Conservation (phyloP, 2,888 invertebrate species). For the Patella caerulea region DNA sequence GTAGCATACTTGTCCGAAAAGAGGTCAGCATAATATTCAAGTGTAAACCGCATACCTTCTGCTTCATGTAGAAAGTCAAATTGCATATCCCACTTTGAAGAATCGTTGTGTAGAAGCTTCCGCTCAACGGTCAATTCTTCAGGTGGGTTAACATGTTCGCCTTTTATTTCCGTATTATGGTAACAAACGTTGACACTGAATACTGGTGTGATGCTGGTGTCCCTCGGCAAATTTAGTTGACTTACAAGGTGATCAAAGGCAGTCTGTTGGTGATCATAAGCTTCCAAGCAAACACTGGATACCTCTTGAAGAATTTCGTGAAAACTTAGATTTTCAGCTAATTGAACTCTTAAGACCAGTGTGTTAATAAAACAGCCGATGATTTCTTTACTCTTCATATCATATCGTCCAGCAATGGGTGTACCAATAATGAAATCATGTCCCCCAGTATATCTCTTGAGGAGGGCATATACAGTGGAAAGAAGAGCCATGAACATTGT, state of each 20-base stretch:
- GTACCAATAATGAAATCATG: not conserved
- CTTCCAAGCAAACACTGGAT: not conserved
- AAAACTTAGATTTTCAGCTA: not conserved
- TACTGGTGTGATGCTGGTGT: slow-evolving; percentile 1
- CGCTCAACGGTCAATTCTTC: not conserved
- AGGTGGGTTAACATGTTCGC: not conserved
- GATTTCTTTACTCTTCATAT: not conserved
- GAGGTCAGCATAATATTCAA: not conserved
- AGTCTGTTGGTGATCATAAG: slow-evolving; percentile 5
- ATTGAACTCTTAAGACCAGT: not conserved
- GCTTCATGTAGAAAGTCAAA: not conserved
- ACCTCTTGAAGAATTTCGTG: not conserved
- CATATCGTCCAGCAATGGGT: not conserved
- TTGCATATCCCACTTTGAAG: not conserved
- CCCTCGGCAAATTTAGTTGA: not conserved
- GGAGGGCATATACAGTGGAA: not conserved
- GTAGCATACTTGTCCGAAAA: not conserved
- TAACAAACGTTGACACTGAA: not conserved
- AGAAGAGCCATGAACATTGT: not conserved
- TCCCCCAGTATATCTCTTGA: not conserved
- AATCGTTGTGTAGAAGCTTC: slow-evolving; percentile 3
- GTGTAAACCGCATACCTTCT: not conserved
- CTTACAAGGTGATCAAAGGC: not conserved
- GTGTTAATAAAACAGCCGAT: not conserved
- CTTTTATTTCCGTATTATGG: not conserved